Evolutionary conservation across 2,113 vertebrate genomes (phyloP).

Genomic region (Eretmodus cyanostictus): DNA sequence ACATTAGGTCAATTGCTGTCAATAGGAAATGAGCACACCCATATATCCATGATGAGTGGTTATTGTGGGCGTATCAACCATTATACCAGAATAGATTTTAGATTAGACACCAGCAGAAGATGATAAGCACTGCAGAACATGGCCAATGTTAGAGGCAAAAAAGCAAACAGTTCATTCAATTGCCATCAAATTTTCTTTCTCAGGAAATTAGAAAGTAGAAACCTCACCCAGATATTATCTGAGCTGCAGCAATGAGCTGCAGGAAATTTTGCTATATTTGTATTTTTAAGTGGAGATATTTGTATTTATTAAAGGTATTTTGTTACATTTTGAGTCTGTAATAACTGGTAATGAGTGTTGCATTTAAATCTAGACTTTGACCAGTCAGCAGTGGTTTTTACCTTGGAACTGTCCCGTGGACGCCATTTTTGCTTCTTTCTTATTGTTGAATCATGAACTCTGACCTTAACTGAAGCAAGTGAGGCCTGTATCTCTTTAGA

Average conservation of each 20-base stretch:
- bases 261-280: background rate
- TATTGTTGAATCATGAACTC: background rate
- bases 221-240: rapidly evolving
- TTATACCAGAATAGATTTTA: background rate
- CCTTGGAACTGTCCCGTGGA: background rate
- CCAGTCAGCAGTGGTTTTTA: background rate
- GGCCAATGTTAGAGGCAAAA: background rate
- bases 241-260: background rate
- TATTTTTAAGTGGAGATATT: background rate
- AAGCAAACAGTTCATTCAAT: background rate
- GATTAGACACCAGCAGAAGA: background rate
- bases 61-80: background rate
- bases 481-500: background rate
- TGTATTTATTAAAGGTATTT: background rate
- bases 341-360: background rate
- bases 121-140: background rate
- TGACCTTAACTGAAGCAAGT: background rate
- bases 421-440: background rate
- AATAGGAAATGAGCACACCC: background rate
- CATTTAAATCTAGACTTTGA: background rate
- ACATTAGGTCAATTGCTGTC: background rate
- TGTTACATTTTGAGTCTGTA: background rate
- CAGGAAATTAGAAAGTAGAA: background rate
- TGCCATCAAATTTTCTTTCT: background rate
- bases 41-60: background rate